Base-by-base conservation (phyloP, 1,140 invertebrate species). In the Aphidius ervi region DNA sequence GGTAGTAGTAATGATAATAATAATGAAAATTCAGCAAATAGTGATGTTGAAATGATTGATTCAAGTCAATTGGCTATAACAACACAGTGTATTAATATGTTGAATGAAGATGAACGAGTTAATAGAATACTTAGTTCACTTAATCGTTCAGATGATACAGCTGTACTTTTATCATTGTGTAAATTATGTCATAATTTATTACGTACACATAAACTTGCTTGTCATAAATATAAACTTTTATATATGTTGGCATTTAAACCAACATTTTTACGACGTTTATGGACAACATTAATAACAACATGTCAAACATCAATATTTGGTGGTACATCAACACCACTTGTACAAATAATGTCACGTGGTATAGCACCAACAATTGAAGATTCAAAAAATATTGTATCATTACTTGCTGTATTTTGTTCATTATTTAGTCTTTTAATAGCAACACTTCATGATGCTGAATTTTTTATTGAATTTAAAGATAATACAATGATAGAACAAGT, bases 361-460 rank as follows among this genome's bases (percentile, higher is more conserved):
- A 78, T 88, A 43, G 82, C 85, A 3, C 83, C 89, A 42, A 77
- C 83, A 0, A 74, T 81, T 0, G 80, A 84, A n/a, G 90, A 91
- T 59, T 84, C 88, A 1, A 78, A 87, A 40, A 82, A 82, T n/a
- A 85, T 94, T 40, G 82, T 95, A 23, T 92, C 93, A 0, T 70
- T 91, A 2, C 69, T 96, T 7, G 89, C 90, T 0, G 88, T 92
- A 0, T 96, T 96, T 73, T 94, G 92, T 74, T 88, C 91, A 3
- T 77, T 95, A 0, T 93, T 95, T 67, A 89, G 87, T 48, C 81
- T 93, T 40, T 81, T 94, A 3, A 84, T 95, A 46, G 87, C 90
- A 0, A 95, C 94, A 0, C 74, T 96, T 16, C 92, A 96, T 68
- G 94, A 97, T 75, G 87, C 87, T 5, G 94, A 96, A 73, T 95